A percentile compares a stretch with the other conserved stretches of the same genome.
phyloP scores from a whole-genome alignment of 2,797 vertebrate species.

The Hipposideros larvatus region DNA sequence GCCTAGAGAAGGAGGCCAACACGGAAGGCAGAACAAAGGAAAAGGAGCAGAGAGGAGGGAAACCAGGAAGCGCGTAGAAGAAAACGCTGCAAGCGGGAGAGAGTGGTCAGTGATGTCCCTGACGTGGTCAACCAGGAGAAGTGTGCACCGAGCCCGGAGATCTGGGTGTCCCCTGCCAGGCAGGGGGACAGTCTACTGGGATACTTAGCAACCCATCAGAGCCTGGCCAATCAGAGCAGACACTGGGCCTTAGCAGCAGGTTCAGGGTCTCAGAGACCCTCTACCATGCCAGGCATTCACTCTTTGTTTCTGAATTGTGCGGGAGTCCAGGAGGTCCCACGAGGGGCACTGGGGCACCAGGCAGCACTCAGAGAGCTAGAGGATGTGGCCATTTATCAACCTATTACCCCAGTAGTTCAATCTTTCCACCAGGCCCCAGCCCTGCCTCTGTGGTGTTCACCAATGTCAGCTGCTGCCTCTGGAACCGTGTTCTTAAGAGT shows the following conservation, averaged over 20 bases:
- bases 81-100: too few species aligned
- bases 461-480: not conserved
- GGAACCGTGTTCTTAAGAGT: not conserved
- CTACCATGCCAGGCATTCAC: too few species aligned
- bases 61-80: not conserved
- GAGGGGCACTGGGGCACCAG: too few species aligned
- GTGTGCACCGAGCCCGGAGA: fast-evolving
- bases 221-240: not conserved
- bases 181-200: too few species aligned
- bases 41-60: not conserved
- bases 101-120: fast-evolving
- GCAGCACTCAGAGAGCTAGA: not conserved
- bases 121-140: fast-evolving
- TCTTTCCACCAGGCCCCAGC: not conserved
- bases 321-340: not conserved
- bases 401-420: not conserved
- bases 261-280: not conserved
- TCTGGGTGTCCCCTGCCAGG: not conserved
- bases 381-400: not conserved
- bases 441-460: not conserved
- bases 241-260: not conserved
- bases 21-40: not conserved
- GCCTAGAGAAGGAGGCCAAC: not conserved
- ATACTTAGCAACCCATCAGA: fast-evolving
- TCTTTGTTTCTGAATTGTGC: not conserved